These are phyloP conservation scores for Scaptomyza graminum DNA, from an alignment of 1,140 invertebrate species.

Conservation along the genomic window DNA sequence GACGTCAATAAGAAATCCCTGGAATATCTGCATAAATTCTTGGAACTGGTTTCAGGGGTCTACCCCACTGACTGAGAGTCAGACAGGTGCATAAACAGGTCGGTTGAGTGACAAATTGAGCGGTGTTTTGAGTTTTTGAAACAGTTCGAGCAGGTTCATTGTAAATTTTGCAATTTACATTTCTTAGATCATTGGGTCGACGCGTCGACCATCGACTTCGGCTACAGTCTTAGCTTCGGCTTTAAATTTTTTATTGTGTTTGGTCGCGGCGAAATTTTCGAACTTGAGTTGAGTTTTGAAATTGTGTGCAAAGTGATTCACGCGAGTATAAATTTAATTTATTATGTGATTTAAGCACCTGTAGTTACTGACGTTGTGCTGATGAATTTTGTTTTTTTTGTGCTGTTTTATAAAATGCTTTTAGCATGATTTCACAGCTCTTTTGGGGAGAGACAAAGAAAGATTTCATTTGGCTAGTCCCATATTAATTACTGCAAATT, in stretches of 20 bases:
- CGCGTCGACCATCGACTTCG: constrained; percentile 5
- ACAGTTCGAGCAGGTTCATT: constrained; percentile 23
- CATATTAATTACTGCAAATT: constrained; percentile 31
- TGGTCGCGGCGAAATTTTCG: constrained; percentile 57
- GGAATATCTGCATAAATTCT: constrained; percentile 63
- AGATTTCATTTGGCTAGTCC: constrained; percentile 5
- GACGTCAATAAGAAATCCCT: constrained; percentile 51
- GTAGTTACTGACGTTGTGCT: constrained; percentile 48
- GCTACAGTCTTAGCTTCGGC: neutral
- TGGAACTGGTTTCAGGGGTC: constrained; percentile 65
- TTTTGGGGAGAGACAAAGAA: constrained; percentile 11
- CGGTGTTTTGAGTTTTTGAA: constrained; percentile 30
- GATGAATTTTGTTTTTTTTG: constrained; percentile 47
- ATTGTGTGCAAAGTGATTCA: constrained; percentile 59
- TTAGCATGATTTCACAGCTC: constrained; percentile 60
- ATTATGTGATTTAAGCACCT: constrained; percentile 69
- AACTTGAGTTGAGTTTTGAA: constrained; percentile 46
- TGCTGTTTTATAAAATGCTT: constrained; percentile 67
- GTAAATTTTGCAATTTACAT: constrained; percentile 62
- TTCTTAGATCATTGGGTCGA: constrained; percentile 58
- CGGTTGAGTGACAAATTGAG: constrained; percentile 72
- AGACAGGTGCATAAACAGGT: constrained; percentile 34
- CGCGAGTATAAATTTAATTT: constrained; percentile 69
- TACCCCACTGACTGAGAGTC: constrained; percentile 15
- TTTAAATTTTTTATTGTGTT: constrained; percentile 18